Evolutionary conservation across 2,797 vertebrate genomes (phyloP).

Genomic region (Hybognathus amarus): DNA sequence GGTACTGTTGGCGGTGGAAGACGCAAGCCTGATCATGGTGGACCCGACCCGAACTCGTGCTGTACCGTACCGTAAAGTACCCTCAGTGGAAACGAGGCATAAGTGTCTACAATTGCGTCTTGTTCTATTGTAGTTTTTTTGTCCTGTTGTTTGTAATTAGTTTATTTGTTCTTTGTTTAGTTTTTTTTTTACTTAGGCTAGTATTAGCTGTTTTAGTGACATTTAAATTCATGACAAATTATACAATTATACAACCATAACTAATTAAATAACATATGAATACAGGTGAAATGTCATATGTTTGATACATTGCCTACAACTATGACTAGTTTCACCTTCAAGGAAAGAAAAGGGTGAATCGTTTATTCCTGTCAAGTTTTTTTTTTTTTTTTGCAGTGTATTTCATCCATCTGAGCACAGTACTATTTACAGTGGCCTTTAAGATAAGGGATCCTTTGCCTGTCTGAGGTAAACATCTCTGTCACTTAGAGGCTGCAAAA

Average conservation of each 20-base stretch:
- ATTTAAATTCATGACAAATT: not conserved
- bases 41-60: too few relatives aligned
- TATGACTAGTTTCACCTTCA: slow-evolving; percentile 16
- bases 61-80: too few relatives aligned
- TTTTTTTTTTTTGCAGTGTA: not conserved
- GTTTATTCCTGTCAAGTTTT: slow-evolving; percentile 5
- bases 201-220: not conserved
- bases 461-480: slow-evolving; percentile 25
- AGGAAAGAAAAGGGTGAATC: slow-evolving; percentile 1
- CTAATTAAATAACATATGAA: not conserved
- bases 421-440: slow-evolving; percentile 21
- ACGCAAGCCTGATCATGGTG: too few relatives aligned
- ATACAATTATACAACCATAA: not conserved
- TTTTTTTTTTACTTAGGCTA: too few relatives aligned
- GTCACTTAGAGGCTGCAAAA: slow-evolving; percentile 13
- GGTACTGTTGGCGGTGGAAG: too few relatives aligned
- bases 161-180: too few relatives aligned
- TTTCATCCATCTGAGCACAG: slow-evolving; percentile 10
- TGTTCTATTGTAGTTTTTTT: not conserved
- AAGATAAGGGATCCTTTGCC: slow-evolving; percentile 22
- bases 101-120: not conserved
- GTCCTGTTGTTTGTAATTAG: too few relatives aligned
- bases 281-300: slow-evolving; percentile 1
- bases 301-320: slow-evolving; percentile 22
- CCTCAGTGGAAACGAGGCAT: too few relatives aligned